Evolutionary conservation across 2,888 invertebrate species (phyloP).

Genomic region (Tetheella fluctuosa): DNA sequence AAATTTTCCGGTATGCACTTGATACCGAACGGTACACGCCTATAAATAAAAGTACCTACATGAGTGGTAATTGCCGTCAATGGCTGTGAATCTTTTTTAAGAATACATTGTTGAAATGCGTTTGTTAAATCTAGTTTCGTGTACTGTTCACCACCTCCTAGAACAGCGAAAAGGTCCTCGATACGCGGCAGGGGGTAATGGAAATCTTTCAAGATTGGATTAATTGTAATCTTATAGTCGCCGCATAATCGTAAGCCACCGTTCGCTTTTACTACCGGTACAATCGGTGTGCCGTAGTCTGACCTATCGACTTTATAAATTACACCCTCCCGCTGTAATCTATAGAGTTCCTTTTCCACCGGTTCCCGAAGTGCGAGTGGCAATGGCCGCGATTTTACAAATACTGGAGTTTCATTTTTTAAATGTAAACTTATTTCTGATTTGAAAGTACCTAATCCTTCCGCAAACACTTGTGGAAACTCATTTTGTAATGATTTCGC

Average conservation of each 20-base stretch:
- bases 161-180: slow-evolving; percentile 19
- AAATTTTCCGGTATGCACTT: slow-evolving; percentile 34
- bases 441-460: background rate
- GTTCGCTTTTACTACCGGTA: slow-evolving; percentile 29
- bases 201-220: too few species aligned
- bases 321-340: slow-evolving; percentile 30
- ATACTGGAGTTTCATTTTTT: slow-evolving; percentile 13
- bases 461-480: background rate
- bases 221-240: slow-evolving; percentile 36
- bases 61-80: slow-evolving; percentile 35
- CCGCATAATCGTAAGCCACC: slow-evolving; percentile 31
- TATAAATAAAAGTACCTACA: slow-evolving; percentile 30
- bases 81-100: slow-evolving; percentile 27
- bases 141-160: slow-evolving; percentile 27
- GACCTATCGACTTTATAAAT: slow-evolving; percentile 36
- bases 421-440: slow-evolving; percentile 4
- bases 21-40: slow-evolving; percentile 25
- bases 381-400: slow-evolving; percentile 26
- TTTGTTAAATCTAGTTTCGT: slow-evolving; percentile 33
- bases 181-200: slow-evolving; percentile 31
- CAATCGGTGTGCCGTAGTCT: slow-evolving; percentile 39
- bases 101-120: slow-evolving; percentile 29
- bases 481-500: background rate
- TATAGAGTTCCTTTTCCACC: slow-evolving; percentile 33
- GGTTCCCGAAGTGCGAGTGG: slow-evolving; percentile 32